A percentile compares a stretch with the other conserved stretches of the same genome.
These are phyloP conservation scores for Maniola hyperantus DNA, from an alignment of 2,888 invertebrate species.

Conservation along the genomic window DNA sequence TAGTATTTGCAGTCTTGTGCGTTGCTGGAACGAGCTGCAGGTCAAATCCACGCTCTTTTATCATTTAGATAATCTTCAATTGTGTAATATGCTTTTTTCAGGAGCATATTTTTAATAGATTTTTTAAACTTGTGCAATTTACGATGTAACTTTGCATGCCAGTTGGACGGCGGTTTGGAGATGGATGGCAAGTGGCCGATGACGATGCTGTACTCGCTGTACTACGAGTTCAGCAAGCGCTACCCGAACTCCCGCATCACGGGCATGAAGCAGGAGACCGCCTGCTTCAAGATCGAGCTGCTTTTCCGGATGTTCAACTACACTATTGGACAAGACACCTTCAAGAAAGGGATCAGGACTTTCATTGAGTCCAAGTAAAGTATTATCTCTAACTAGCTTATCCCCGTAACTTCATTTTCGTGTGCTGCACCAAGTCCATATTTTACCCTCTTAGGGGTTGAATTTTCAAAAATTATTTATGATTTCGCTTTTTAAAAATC, in stretches of 20 bases:
- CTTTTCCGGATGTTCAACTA: constrained; percentile 95
- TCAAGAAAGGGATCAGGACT: constrained; percentile 87
- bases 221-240: constrained; percentile 90
- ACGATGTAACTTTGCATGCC: constrained; percentile 6
- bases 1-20: no score
- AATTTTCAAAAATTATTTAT: no score
- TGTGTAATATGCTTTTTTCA: no score
- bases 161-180: constrained; percentile 88
- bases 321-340: constrained; percentile 89
- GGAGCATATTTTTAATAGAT: no score
- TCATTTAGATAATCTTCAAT: no score
- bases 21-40: no score
- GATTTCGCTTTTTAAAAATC: no score
- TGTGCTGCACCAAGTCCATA: no score
- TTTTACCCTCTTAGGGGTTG: no score
- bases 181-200: constrained; percentile 92
- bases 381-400: neutral
- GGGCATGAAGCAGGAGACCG: constrained; percentile 88
- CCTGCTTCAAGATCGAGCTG: constrained; percentile 88
- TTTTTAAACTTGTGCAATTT: no score
- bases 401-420: no score
- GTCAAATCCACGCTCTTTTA: no score
- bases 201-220: constrained; percentile 89
- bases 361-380: constrained; percentile 75
- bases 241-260: constrained; percentile 90